Percentiles rank a stretch among this genome's conserved stretches.
Conservation (phyloP, 2,888 invertebrate genomes). For the Pogonocherus hispidulus region DNA sequence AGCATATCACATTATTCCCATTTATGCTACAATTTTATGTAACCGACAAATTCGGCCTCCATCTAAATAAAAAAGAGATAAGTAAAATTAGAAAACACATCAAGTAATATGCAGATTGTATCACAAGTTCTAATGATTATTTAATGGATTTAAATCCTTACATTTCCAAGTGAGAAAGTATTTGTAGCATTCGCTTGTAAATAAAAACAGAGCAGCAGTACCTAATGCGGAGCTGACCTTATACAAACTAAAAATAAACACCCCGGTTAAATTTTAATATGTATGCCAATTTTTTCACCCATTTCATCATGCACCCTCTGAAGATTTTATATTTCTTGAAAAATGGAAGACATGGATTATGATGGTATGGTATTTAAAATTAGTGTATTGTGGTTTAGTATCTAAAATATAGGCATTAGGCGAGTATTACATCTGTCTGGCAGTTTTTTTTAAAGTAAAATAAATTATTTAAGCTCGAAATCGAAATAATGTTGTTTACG, state of each 20-base stretch:
- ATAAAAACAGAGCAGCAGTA: slow-evolving; percentile 8
- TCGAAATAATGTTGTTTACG: too few relatives aligned
- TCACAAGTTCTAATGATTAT: slow-evolving; percentile 10
- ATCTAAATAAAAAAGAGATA: slow-evolving; percentile 18
- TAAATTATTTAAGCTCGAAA: too few relatives aligned
- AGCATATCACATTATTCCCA: slow-evolving; percentile 3
- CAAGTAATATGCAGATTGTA: not conserved
- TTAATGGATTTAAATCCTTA: not conserved
- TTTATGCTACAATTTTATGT: not conserved
- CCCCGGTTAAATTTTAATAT: not conserved
- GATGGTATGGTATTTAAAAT: too few relatives aligned
- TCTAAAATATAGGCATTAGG: too few relatives aligned
- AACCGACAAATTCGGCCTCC: not conserved
- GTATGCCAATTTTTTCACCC: too few relatives aligned
- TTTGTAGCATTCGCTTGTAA: slow-evolving; percentile 15
- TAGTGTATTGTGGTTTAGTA: too few relatives aligned
- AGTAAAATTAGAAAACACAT: slow-evolving; percentile 14
- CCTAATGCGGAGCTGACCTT: not conserved
- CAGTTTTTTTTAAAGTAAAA: too few relatives aligned
- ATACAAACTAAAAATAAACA: slow-evolving; percentile 20
- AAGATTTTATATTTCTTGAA: too few relatives aligned
- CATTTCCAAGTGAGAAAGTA: not conserved
- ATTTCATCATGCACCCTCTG: too few relatives aligned
- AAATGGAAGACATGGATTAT: too few relatives aligned
- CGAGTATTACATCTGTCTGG: too few relatives aligned